Conservation (phyloP, 2,113 vertebrate genomes). For the Rhinolophus sinicus region DNA sequence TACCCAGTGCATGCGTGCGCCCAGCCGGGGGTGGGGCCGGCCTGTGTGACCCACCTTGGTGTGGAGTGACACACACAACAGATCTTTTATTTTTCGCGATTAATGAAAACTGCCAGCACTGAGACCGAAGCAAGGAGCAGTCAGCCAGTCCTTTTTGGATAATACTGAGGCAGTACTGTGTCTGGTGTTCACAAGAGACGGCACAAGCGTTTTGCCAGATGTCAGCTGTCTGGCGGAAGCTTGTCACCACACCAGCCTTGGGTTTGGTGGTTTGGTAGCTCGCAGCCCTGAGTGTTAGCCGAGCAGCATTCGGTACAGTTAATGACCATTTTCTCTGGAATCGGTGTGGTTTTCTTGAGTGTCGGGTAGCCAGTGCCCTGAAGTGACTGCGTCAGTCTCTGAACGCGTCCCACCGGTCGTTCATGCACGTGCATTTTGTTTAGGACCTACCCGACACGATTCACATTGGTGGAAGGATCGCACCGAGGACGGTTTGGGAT, state of each 20-base stretch:
- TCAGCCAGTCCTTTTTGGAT: too few species aligned
- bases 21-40: not conserved
- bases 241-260: rapidly evolving
- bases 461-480: slow-evolving; percentile 96
- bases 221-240: too few species aligned
- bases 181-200: rapidly evolving
- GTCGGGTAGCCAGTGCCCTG: not conserved
- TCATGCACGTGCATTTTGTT: slow-evolving; percentile 69
- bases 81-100: not conserved
- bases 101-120: too few species aligned
- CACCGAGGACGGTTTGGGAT: slow-evolving; percentile 98
- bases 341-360: not conserved
- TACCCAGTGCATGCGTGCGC: not conserved
- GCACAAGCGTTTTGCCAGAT: not conserved
- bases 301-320: rapidly evolving
- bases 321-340: rapidly evolving
- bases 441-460: slow-evolving; percentile 98
- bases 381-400: not conserved
- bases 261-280: rapidly evolving
- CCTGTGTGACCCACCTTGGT: not conserved
- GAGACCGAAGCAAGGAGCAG: too few species aligned
- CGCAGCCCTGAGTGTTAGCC: not conserved
- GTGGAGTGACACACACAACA: not conserved
- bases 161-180: rapidly evolving
- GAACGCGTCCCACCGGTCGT: not conserved